Evolutionary conservation across 2,888 invertebrate genomes (phyloP), one percentile per base, ranked within the genome.

Genomic region (Orthosia cruda): DNA sequence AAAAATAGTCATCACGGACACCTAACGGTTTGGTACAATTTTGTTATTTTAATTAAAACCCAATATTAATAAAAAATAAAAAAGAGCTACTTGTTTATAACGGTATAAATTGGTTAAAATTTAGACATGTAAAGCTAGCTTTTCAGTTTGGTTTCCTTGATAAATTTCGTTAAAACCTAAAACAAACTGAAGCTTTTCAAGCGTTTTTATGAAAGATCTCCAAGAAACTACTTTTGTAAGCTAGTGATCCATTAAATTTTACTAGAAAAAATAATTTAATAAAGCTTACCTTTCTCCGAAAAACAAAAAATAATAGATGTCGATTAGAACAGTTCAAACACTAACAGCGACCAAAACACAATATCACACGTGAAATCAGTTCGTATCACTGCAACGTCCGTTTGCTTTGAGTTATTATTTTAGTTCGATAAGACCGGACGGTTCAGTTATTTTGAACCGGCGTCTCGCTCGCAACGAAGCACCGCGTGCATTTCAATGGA

Each of bases 401-500:
- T 85, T 90, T 88, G 85, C 87, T 91, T 89, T 85, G 85, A 91
- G 90, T 92, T 93, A 92, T 90, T 93, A 92, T 93, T 93, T 94
- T 92, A 89, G 91, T 93, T 92, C 88, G 92, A 91, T 91, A 93
- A 92, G 90, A 92, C 91, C 91, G 90, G 91, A 89, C 92, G 89
- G 91, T 93, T 94, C 92, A 92, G 92, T 92, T 92, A 93, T 92
- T 92, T 93, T 91, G 91, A 93, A 94, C 93, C 94, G 93, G 95
- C 95, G 94, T 92, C 93, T 94, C 92, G 90, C 91, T 93, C 94
- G 91, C 93, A 89, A 90, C 94, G 94, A 92, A 92, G 95, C 94
- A 94, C 94, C 94, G 95, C 95, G 94, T 96, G 95, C 96, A 94
- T 96, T 95, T 96, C 96, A 94, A 95, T 94, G 93, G 96, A 95